phyloP scores from a whole-genome alignment of 1,140 invertebrate species.

The Hypothenemus hampei region DNA sequence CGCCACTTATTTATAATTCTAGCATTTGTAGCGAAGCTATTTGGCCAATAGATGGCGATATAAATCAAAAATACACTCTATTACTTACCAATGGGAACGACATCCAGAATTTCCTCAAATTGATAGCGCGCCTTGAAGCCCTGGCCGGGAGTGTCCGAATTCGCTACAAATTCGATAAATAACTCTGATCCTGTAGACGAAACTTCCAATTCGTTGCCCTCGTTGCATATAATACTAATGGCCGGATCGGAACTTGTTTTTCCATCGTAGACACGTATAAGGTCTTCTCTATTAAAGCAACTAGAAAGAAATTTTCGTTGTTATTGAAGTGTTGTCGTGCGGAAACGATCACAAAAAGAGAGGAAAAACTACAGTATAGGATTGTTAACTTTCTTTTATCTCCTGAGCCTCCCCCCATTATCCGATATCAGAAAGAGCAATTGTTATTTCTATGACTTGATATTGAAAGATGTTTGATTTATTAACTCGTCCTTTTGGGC shows the following conservation, averaged over 20 bases:
- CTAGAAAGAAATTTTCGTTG: slow-evolving; percentile 50
- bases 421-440: too few relatives aligned
- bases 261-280: slow-evolving; percentile 76
- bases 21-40: too few relatives aligned
- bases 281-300: slow-evolving; percentile 74
- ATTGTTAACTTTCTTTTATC: too few relatives aligned
- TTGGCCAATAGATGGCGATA: neutral
- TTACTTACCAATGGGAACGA: neutral
- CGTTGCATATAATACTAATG: slow-evolving; percentile 77
- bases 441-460: too few relatives aligned
- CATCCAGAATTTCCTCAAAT: slow-evolving; percentile 60
- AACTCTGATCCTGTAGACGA: slow-evolving; percentile 75
- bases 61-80: neutral
- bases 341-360: too few relatives aligned
- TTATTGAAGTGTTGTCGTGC: slow-evolving; percentile 7
- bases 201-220: slow-evolving; percentile 67
- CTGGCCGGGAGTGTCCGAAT: slow-evolving; percentile 73
- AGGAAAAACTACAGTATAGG: too few relatives aligned
- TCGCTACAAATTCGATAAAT: slow-evolving; percentile 75
- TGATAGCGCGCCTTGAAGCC: slow-evolving; percentile 81
- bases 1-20: too few relatives aligned
- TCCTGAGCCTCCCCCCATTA: too few relatives aligned
- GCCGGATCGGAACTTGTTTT: slow-evolving; percentile 58
- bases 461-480: too few relatives aligned
- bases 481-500: too few relatives aligned